Percentiles rank a stretch among this genome's conserved stretches.
phyloP scores from a whole-genome alignment of 2,797 vertebrate species.

The Centropyge bicolor region DNA sequence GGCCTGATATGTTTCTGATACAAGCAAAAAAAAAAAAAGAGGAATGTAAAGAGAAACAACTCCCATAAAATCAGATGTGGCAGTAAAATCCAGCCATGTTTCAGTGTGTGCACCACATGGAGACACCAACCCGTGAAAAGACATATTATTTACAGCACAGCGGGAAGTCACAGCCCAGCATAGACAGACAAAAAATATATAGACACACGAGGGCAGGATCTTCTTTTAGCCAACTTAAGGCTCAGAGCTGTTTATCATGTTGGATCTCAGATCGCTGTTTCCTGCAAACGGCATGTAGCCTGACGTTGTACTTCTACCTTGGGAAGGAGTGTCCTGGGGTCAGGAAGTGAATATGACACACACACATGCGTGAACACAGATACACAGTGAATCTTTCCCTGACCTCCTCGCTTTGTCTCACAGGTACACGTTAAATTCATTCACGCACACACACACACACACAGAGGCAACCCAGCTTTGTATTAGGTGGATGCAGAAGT shows the following conservation, averaged over 20 bases:
- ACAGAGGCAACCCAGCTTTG: conserved; percentile 33
- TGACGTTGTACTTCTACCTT: conserved; percentile 63
- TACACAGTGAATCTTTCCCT: conserved; percentile 43
- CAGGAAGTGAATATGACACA: conserved; percentile 61
- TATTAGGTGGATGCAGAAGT: conserved; percentile 52
- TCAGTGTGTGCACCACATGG: conserved; percentile 28
- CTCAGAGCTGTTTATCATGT: conserved; percentile 71
- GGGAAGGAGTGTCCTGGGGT: conserved; percentile 69
- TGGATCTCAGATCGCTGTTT: conserved; percentile 59
- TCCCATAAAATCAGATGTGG: conserved; percentile 55
- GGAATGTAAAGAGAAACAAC: conserved; percentile 31
- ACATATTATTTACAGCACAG: conserved; percentile 74
- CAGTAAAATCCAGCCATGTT: conserved; percentile 47
- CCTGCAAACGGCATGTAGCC: conserved; percentile 71
- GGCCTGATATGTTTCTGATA: neutral
- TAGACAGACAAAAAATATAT: conserved; percentile 61
- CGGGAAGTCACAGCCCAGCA: conserved; percentile 56
- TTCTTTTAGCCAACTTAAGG: conserved; percentile 60
- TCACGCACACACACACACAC: conserved; percentile 12
- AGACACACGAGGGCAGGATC: conserved; percentile 59
- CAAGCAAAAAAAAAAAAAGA: neutral
- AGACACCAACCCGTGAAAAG: conserved; percentile 58
- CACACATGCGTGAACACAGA: conserved; percentile 37
- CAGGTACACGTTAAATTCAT: conserved; percentile 38
- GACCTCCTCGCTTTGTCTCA: conserved; percentile 29